Evolutionary conservation across 2,113 vertebrate genomes (phyloP).

Genomic region (Daubentonia madagascariensis): DNA sequence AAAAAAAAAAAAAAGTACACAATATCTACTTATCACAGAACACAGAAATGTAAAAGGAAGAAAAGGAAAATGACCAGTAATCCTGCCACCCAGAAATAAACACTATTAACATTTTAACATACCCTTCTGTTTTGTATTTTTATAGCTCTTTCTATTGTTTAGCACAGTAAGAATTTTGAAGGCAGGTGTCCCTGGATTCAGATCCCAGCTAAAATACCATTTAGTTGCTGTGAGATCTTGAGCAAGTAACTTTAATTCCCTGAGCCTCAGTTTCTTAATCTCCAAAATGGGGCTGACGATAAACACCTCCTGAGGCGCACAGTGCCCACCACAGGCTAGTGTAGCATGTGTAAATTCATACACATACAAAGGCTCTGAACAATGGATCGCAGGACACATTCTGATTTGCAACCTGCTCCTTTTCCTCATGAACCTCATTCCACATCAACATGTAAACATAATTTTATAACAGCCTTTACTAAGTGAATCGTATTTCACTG

Average conservation of each 20-base stretch:
- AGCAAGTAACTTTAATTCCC: background rate
- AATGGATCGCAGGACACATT: accelerated
- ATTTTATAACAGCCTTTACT: accelerated
- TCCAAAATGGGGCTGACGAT: background rate
- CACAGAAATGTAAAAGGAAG: background rate
- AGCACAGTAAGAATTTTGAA: background rate
- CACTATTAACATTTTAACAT: background rate
- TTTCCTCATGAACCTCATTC: background rate
- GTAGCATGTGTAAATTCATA: accelerated
- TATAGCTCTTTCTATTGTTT: background rate
- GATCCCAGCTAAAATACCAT: background rate
- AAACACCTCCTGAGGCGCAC: accelerated
- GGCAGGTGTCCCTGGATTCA: background rate
- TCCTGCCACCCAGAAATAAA: background rate
- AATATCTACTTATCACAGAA: background rate
- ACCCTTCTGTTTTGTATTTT: background rate
- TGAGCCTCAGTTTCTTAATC: background rate
- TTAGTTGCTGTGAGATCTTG: background rate
- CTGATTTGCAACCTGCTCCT: background rate
- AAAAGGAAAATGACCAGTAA: background rate
- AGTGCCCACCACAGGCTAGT: accelerated
- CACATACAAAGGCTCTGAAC: background rate
- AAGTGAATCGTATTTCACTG: accelerated
- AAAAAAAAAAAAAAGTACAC: too few relatives aligned
- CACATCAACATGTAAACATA: background rate